phyloP scores from a whole-genome alignment of 2,888 invertebrate species.

The Orgyia antiqua region DNA sequence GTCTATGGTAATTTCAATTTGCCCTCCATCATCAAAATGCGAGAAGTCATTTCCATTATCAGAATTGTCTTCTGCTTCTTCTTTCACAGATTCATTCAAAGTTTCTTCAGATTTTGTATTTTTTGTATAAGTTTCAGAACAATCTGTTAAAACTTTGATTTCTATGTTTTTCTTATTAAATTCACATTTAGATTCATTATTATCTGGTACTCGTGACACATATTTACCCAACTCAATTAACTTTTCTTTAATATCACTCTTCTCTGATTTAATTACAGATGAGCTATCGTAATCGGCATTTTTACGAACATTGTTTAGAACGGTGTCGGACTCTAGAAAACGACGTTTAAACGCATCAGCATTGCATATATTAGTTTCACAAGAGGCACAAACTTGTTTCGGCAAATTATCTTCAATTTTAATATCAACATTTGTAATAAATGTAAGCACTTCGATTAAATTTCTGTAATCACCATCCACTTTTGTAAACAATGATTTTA shows the following conservation, averaged over 20 bases:
- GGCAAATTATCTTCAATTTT: conserved; percentile 44
- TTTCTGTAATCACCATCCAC: conserved; percentile 35
- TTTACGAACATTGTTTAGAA: conserved; percentile 37
- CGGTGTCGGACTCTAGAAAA: conserved; percentile 46
- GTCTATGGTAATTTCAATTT: conserved; percentile 3
- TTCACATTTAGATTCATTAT: conserved; percentile 3
- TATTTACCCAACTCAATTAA: conserved; percentile 5
- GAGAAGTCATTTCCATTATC: conserved; percentile 13
- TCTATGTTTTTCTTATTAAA: conserved; percentile 14
- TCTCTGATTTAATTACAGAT: conserved; percentile 16
- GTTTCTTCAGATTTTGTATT: conserved; percentile 1
- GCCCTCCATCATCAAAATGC: conserved; percentile 17
- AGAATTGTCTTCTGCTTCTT: conserved; percentile 10
- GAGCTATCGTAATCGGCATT: conserved; percentile 5
- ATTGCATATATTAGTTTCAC: conserved; percentile 43
- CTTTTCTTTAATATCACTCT: conserved; percentile 6
- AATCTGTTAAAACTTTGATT: conserved; percentile 1
- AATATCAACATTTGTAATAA: conserved; percentile 45
- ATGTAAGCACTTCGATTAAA: conserved; percentile 42
- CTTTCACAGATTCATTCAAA: conserved; percentile 8
- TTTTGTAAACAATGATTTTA: conserved; percentile 45
- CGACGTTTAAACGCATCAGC: conserved; percentile 54
- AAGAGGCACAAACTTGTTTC: conserved; percentile 56
- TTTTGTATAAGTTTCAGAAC: conserved; percentile 2
- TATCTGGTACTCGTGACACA: conserved; percentile 3